Percentiles rank a stretch among this genome's conserved stretches.
These are phyloP conservation scores for Macroteleia sp. DNA, from an alignment of 2,888 invertebrate species.

Conservation along the genomic window DNA sequence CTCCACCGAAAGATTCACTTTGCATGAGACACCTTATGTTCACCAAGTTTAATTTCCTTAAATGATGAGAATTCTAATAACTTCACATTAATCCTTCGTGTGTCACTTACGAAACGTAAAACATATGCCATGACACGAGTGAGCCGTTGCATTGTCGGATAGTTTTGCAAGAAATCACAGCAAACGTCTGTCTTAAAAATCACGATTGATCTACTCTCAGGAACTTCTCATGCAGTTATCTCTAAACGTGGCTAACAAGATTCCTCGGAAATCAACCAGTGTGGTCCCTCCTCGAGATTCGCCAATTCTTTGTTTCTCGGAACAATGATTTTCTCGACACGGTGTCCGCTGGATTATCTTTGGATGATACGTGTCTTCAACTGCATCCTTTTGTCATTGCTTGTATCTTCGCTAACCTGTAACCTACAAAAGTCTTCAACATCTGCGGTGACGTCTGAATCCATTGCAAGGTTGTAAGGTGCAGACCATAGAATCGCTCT, in stretches of 20 bases:
- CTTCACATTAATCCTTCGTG: no score
- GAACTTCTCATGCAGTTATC: neutral
- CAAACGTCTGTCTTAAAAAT: neutral
- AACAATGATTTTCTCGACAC: constrained; percentile 5
- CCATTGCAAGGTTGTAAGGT: constrained; percentile 11
- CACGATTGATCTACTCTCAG: neutral
- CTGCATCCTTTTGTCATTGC: neutral
- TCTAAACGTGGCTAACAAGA: neutral
- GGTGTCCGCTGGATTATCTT: constrained; percentile 7
- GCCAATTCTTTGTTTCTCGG: constrained; percentile 54
- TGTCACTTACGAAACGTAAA: neutral
- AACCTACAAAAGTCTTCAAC: constrained; percentile 54
- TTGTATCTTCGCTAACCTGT: constrained; percentile 62
- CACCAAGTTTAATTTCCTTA: no score
- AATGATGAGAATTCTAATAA: no score
- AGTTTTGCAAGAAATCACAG: neutral
- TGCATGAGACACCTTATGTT: no score
- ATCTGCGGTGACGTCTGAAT: constrained; percentile 6
- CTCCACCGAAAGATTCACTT: no score
- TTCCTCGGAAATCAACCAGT: constrained; percentile 26
- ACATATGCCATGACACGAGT: neutral
- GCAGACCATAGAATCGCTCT: constrained; percentile 11
- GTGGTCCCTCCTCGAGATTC: constrained; percentile 15
- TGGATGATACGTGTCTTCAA: constrained; percentile 52
- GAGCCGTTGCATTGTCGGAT: neutral